Evolutionary conservation across 92 coral and sea anemone genomes (phyloP).

Genomic region (Pocillopora grandis): DNA sequence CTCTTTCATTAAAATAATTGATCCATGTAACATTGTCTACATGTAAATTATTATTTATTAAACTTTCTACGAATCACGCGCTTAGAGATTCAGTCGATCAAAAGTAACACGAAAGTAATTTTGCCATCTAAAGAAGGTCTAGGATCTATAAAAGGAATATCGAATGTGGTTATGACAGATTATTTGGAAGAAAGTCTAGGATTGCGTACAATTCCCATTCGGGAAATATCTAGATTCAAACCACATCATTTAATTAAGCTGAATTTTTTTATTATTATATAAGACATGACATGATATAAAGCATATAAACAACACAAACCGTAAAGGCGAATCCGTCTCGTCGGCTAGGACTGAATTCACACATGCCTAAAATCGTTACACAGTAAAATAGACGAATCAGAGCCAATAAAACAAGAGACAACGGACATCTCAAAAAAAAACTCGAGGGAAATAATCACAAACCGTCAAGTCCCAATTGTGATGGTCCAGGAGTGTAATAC

Average conservation of each 20-base stretch:
- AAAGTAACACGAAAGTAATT: too few species aligned
- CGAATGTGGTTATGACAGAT: not conserved
- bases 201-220: not conserved
- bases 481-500: constrained; percentile 89
- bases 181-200: not conserved
- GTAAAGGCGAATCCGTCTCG: constrained; percentile 68
- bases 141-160: not conserved
- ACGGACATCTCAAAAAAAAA: constrained; percentile 2
- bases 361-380: constrained; percentile 65
- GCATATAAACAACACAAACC: constrained; percentile 30
- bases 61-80: too few species aligned
- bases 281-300: not conserved
- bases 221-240: not conserved
- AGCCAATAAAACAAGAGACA: not conserved
- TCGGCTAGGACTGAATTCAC: constrained; percentile 94
- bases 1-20: not conserved
- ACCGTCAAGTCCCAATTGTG: constrained; percentile 99
- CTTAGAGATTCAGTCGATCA: too few species aligned
- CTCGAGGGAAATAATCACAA: constrained; percentile 26
- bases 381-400: not conserved
- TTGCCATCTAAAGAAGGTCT: not conserved
- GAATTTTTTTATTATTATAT: not conserved
- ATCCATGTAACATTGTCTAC: constrained; percentile 14
- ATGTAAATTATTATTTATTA: not conserved
- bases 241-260: not conserved